Evolutionary conservation across 2,888 invertebrate species (phyloP), one percentile per base, ranked within the genome.

Genomic region (Rhynchonema sp.): DNA sequence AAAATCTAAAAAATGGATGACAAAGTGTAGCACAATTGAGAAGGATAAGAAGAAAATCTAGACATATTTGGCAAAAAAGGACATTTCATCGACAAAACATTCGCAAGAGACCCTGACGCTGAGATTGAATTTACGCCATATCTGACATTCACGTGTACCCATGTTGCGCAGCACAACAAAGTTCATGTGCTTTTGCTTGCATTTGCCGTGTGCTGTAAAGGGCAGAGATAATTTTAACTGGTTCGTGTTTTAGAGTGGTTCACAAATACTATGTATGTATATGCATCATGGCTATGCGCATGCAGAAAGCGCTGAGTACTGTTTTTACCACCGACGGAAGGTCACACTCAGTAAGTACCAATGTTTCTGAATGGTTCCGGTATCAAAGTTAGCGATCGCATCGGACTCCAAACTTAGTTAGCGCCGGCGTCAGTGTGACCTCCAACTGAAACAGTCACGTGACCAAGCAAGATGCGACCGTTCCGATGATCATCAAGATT

Each of bases 51-150:
- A n/a, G n/a, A n/a, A n/a, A 9, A 13, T 38, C 13, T 63, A 72
- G 30, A 72, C 71, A 63, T 72, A 72, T 64, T 71, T 72, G n/a
- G 70, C 65, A 60, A 72, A 72, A 61, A 72, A 72, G 25, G 69
- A 69, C 70, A 72, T 70, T 61, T 70, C 69, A 62, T 71, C 70
- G 55, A 72, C 72, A 60, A 72, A 72, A 61, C 72, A 72, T 65
- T 72, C 72, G 59, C 72, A 72, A 1, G 70, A 71, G 1, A 72
- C 72, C 28, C 72, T 63, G 22, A 72, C 72, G 61, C 71, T 72
- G 57, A 72, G 60, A 61, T 70, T 72, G 63, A 69, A 72, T 61
- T 72, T 70, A 56, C 69, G 66, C 72, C 72, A 72, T 46, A 72
- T 61, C 62, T 72, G 72, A 59, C 72, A 72, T 28, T 69, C 63